phyloP scores from a whole-genome alignment of 1,140 invertebrate species.

The Drosophila teissieri region DNA sequence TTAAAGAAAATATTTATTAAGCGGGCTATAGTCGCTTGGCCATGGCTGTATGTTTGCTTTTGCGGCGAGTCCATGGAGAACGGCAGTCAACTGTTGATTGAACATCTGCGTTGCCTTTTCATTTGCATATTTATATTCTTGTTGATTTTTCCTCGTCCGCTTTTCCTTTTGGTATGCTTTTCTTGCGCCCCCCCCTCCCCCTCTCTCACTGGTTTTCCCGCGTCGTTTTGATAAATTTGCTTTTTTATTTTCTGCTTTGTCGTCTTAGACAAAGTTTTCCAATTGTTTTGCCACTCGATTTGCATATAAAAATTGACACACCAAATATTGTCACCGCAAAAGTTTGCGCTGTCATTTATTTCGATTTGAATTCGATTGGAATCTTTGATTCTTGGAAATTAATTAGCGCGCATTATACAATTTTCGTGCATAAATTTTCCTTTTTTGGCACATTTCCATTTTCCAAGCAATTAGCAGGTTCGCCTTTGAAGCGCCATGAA shows the following conservation, averaged over 20 bases:
- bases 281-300: slow-evolving; percentile 57
- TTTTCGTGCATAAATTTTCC: slow-evolving; percentile 22
- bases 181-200: background rate
- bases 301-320: slow-evolving; percentile 73
- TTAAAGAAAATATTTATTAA: too few relatives aligned
- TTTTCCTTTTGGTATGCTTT: slow-evolving; percentile 5
- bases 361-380: slow-evolving; percentile 22
- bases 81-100: slow-evolving; percentile 56
- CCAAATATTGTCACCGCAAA: slow-evolving; percentile 45
- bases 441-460: slow-evolving; percentile 29
- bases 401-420: slow-evolving; percentile 26
- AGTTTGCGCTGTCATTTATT: slow-evolving; percentile 34
- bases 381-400: slow-evolving; percentile 36
- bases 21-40: slow-evolving; percentile 1
- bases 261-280: slow-evolving; percentile 61
- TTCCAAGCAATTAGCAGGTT: slow-evolving; percentile 42
- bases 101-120: slow-evolving; percentile 65
- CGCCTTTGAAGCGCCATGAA: slow-evolving; percentile 13
- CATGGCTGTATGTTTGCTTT: slow-evolving; percentile 5
- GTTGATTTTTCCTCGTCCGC: slow-evolving; percentile 35
- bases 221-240: background rate
- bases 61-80: slow-evolving; percentile 14
- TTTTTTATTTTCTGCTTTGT: slow-evolving; percentile 10
- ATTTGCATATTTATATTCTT: slow-evolving; percentile 76
- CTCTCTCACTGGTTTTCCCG: background rate